Conservation (phyloP, 2,888 invertebrate species). For the Leptura quadrifasciata region DNA sequence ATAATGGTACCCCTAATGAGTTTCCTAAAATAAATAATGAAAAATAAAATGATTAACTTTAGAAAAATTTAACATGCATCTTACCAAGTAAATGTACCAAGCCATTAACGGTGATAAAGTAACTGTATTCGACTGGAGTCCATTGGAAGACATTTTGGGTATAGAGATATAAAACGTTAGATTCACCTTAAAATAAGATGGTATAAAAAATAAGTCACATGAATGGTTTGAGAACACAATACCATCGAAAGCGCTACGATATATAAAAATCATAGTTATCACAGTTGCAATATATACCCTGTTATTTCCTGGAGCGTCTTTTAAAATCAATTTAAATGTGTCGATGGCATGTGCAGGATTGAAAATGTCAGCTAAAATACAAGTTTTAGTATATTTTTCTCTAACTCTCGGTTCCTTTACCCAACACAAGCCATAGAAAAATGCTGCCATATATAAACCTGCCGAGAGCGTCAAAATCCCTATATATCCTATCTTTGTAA, state of each 20-base stretch:
- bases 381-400: constrained; percentile 44
- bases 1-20: constrained; percentile 64
- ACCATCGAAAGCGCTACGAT: constrained; percentile 64
- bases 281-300: constrained; percentile 61
- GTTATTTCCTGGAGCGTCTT: constrained; percentile 60
- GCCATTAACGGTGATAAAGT: constrained; percentile 77
- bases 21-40: constrained; percentile 60
- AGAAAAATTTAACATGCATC: constrained; percentile 54
- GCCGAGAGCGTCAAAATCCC: constrained; percentile 64
- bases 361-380: constrained; percentile 66
- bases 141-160: constrained; percentile 78
- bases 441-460: constrained; percentile 60
- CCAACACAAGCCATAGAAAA: constrained; percentile 65
- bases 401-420: constrained; percentile 60
- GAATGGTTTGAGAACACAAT: constrained; percentile 24
- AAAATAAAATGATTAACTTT: constrained; percentile 17
- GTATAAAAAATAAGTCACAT: not conserved
- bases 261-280: constrained; percentile 61
- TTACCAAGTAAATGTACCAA: constrained; percentile 77
- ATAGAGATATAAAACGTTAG: constrained; percentile 78
- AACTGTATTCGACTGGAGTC: constrained; percentile 79
- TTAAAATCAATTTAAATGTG: constrained; percentile 65
- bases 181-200: constrained; percentile 75
- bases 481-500: constrained; percentile 59
- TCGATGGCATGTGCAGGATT: constrained; percentile 67